Percentiles rank a stretch among this genome's conserved stretches.
Conservation (phyloP, 2,113 vertebrate species). For the Tachysurus fulvidraco region DNA sequence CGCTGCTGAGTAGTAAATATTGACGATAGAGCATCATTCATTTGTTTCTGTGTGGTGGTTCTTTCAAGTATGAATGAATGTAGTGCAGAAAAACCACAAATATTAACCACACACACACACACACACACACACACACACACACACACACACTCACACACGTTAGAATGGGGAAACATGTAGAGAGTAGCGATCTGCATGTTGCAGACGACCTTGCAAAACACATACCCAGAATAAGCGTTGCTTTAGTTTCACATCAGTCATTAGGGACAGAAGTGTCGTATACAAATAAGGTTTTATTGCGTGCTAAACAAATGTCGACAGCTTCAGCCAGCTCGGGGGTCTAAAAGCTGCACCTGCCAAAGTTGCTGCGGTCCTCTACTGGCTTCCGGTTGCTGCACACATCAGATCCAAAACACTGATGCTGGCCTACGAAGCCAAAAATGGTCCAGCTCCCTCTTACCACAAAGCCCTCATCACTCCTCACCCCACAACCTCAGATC, state of each 20-base stretch:
- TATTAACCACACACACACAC: conserved; percentile 46
- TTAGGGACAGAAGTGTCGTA: not conserved
- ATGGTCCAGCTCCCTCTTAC: no score
- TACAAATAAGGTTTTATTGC: not conserved
- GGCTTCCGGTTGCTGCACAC: no score
- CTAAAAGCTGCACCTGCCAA: no score
- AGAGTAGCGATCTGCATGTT: not conserved
- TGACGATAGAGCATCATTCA: not conserved
- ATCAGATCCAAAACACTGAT: no score
- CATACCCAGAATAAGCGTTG: not conserved
- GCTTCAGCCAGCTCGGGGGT: not conserved
- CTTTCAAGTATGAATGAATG: conserved; percentile 11
- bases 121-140: conserved; percentile 39
- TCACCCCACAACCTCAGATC: no score
- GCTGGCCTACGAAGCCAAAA: no score
- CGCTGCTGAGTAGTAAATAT: not conserved
- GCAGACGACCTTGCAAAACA: not conserved
- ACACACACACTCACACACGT: not conserved
- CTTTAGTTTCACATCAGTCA: not conserved
- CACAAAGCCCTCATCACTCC: no score
- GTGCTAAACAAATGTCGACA: not conserved
- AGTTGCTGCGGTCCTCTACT: no score
- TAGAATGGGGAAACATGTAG: not conserved
- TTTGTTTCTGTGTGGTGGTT: not conserved
- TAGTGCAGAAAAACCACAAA: conserved; percentile 35